A percentile compares a stretch with the other conserved stretches of the same genome.
Evolutionary conservation across 2,113 vertebrate genomes (phyloP).

Genomic region (Pithys albifrons): DNA sequence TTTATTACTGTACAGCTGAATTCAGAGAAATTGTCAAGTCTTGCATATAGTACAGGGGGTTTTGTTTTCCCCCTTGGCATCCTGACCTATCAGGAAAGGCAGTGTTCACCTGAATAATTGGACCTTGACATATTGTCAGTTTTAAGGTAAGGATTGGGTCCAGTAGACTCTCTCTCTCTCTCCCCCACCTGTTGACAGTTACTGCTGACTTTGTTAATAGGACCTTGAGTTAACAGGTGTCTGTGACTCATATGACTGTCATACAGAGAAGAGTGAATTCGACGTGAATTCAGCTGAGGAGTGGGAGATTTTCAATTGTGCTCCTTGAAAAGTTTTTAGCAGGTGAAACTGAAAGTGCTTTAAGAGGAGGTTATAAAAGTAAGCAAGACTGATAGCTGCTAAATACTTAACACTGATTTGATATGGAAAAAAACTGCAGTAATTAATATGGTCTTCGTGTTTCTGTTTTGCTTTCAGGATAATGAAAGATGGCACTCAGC

Average conservation of each 20-base stretch:
- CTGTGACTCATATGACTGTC: not conserved
- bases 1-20: not conserved
- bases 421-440: not conserved
- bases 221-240: not conserved
- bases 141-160: not conserved
- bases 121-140: not conserved
- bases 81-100: not conserved
- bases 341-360: not conserved
- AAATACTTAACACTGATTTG: not conserved
- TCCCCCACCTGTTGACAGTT: not conserved
- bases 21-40: not conserved
- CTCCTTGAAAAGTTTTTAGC: not conserved
- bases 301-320: not conserved
- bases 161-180: not conserved
- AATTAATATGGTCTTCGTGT: not conserved
- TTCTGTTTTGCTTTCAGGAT: not conserved
- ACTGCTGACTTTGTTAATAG: not conserved
- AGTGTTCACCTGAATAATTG: not conserved
- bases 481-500: not conserved
- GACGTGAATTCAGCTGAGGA: not conserved
- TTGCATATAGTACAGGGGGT: not conserved
- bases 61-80: not conserved
- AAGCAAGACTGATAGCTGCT: not conserved
- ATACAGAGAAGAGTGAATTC: not conserved
- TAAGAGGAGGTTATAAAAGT: not conserved